phyloP scores from a whole-genome alignment of 2,113 vertebrate species.

The Cryptotis parvus region DNA sequence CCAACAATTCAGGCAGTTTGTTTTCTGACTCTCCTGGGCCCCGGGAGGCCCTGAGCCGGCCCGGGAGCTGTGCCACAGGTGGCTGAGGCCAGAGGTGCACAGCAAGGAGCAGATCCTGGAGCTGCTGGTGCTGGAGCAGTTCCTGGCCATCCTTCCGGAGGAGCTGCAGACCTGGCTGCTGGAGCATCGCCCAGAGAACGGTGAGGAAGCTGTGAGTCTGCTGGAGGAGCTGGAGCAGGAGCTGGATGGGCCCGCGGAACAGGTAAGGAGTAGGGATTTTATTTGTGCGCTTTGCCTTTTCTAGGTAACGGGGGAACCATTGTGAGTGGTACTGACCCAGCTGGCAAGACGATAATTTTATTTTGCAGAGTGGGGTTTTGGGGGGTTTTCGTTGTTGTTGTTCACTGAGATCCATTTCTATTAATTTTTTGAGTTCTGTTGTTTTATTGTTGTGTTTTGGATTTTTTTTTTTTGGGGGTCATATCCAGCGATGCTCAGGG shows the following conservation, averaged over 20 bases:
- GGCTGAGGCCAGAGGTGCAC: constrained; percentile 47
- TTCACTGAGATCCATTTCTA: neutral
- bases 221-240: constrained; percentile 65
- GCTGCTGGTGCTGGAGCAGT: constrained; percentile 60
- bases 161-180: constrained; percentile 57
- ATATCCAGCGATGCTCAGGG: too few relatives aligned
- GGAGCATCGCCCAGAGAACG: constrained; percentile 15
- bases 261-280: constrained; percentile 37
- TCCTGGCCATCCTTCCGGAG: constrained; percentile 52
- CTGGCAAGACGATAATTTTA: neutral
- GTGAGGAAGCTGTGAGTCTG: constrained; percentile 60
- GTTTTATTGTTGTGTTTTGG: too few relatives aligned
- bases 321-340: neutral
- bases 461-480: too few relatives aligned
- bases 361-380: neutral
- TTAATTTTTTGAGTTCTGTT: neutral
- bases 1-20: constrained; percentile 61
- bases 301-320: neutral
- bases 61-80: constrained; percentile 17
- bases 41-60: constrained; percentile 38
- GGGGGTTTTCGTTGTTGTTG: constrained; percentile 17
- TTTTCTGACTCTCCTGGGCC: constrained; percentile 51
- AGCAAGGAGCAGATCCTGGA: constrained; percentile 55
- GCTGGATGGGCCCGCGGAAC: neutral
- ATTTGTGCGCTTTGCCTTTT: neutral